phyloP scores from a whole-genome alignment of 2,888 invertebrate species.

The Laothoe populi region DNA sequence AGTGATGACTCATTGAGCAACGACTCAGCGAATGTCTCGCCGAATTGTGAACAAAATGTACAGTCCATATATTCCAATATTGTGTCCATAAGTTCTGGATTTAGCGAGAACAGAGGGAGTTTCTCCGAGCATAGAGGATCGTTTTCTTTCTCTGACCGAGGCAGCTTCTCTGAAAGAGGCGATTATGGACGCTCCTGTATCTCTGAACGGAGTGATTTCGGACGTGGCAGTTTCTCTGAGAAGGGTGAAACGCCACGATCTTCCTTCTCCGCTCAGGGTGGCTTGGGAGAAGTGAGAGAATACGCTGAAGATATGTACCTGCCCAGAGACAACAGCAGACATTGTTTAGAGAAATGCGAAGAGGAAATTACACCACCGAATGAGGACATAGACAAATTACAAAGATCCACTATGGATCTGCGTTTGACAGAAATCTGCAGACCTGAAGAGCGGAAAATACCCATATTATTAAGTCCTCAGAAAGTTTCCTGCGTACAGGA shows the following conservation, averaged over 20 bases:
- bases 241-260: constrained; percentile 77
- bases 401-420: constrained; percentile 76
- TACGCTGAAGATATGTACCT: constrained; percentile 72
- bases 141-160: constrained; percentile 78
- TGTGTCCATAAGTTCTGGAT: constrained; percentile 85
- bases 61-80: constrained; percentile 81
- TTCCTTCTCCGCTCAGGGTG: constrained; percentile 76
- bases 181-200: constrained; percentile 74
- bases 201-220: constrained; percentile 85
- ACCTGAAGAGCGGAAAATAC: constrained; percentile 64
- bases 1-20: constrained; percentile 91
- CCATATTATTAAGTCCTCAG: constrained; percentile 71
- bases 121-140: constrained; percentile 79
- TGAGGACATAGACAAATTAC: constrained; percentile 72
- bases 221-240: constrained; percentile 74
- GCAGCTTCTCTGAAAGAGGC: constrained; percentile 77
- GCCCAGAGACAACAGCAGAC: constrained; percentile 64
- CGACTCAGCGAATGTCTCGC: constrained; percentile 84
- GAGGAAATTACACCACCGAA: constrained; percentile 55
- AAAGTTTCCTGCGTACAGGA: constrained; percentile 73
- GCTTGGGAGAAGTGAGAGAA: constrained; percentile 74
- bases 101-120: constrained; percentile 83
- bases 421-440: constrained; percentile 70
- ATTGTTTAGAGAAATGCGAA: constrained; percentile 64
- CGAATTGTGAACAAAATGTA: constrained; percentile 80